Percentiles rank a stretch among this genome's conserved stretches.
phyloP scores from a whole-genome alignment of 2,888 invertebrate species.

The Drosophila eohydei region DNA sequence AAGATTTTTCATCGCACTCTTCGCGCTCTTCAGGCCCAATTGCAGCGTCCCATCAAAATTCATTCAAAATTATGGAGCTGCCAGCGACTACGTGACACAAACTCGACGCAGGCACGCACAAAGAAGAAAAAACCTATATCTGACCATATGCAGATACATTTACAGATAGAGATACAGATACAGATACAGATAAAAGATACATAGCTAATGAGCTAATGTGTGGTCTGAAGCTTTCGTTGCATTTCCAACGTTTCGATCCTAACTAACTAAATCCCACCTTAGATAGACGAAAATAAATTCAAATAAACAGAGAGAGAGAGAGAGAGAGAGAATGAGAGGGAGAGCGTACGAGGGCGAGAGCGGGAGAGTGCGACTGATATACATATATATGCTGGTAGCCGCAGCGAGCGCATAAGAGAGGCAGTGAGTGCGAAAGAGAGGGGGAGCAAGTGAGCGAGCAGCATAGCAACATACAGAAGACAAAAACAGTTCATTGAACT shows the following conservation, averaged over 20 bases:
- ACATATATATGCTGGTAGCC: slow-evolving; percentile 19
- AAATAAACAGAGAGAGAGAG: slow-evolving; percentile 58
- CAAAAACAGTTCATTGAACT: slow-evolving; percentile 80
- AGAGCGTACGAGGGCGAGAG: slow-evolving; percentile 5
- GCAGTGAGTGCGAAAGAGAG: slow-evolving; percentile 27
- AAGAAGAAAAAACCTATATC: slow-evolving; percentile 8
- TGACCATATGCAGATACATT: slow-evolving; percentile 19
- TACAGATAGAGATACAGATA: slow-evolving; percentile 23
- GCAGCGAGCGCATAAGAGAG: slow-evolving; percentile 23
- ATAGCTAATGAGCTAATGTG: slow-evolving; percentile 17
- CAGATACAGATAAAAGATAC: slow-evolving; percentile 12
- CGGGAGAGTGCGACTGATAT: slow-evolving; percentile 38
- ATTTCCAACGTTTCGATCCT: slow-evolving; percentile 37
- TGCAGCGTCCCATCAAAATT: slow-evolving; percentile 55
- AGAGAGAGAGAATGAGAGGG: slow-evolving; percentile 15
- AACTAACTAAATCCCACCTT: slow-evolving; percentile 49
- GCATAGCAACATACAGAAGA: slow-evolving; percentile 76
- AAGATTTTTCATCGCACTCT: slow-evolving; percentile 28
- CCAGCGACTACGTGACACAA: slow-evolving; percentile 65
- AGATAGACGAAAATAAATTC: slow-evolving; percentile 61
- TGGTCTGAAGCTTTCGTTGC: slow-evolving; percentile 53
- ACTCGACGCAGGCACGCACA: slow-evolving; percentile 16
- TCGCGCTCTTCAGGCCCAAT: background rate
- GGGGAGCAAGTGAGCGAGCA: slow-evolving; percentile 37
- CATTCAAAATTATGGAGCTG: slow-evolving; percentile 61